Percentiles rank a stretch among this genome's conserved stretches.
Conservation (phyloP, 2,113 vertebrate species). For the Prochilodus magdalenae region DNA sequence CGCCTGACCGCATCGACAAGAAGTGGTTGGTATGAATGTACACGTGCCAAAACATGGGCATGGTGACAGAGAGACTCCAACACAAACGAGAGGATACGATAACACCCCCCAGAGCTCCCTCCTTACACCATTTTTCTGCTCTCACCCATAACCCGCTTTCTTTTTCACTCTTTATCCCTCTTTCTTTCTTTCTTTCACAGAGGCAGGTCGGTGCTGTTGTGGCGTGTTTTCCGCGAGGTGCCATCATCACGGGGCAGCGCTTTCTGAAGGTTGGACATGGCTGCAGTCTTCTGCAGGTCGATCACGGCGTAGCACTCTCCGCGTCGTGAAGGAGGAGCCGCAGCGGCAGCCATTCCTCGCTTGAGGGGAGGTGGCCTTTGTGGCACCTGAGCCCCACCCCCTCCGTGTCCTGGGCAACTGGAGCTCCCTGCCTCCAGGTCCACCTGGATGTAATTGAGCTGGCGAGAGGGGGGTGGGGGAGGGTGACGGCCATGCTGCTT, state of each 20-base stretch:
- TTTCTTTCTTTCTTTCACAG: conserved; percentile 75
- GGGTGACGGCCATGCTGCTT: conserved; percentile 80
- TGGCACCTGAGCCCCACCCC: conserved; percentile 72
- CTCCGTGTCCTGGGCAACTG: conserved; percentile 71
- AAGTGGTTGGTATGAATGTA: conserved; percentile 48
- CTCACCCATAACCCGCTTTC: conserved; percentile 39
- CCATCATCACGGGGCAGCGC: conserved; percentile 96
- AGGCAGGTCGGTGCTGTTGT: conserved; percentile 99
- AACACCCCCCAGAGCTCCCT: conserved; percentile 40
- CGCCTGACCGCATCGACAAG: conserved; percentile 33
- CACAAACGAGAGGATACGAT: conserved; percentile 36
- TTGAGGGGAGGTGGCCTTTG: conserved; percentile 77
- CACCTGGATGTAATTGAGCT: conserved; percentile 99
- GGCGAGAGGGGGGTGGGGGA: conserved; percentile 84
- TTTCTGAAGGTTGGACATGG: conserved; percentile 98
- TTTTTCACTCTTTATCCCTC: conserved; percentile 23
- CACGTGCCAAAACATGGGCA: conserved; percentile 33
- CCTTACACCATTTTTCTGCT: conserved; percentile 14
- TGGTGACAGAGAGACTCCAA: conserved; percentile 36
- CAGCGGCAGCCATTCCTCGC: conserved; percentile 64
- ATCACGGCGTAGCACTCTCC: conserved; percentile 95
- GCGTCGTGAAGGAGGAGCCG: conserved; percentile 76
- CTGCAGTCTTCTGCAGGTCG: conserved; percentile 96
- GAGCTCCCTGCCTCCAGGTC: conserved; percentile 86
- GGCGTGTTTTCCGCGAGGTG: conserved; percentile 95